Base-by-base conservation (phyloP, 2,113 vertebrate genomes). In the Sciurus niger region DNA sequence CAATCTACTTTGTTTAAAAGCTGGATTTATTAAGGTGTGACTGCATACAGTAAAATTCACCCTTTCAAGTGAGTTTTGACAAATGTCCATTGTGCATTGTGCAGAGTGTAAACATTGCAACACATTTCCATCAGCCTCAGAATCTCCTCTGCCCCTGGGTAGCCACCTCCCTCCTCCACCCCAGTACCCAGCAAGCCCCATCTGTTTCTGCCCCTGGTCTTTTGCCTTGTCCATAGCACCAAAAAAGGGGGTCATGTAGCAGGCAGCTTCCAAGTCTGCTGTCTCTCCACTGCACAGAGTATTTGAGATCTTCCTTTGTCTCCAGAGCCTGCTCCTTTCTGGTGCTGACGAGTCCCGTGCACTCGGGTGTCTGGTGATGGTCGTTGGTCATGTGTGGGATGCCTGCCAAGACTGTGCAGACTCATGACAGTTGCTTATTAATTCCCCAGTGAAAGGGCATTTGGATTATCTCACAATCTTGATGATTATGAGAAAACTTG, bases 181-280 rank as follows among this genome's bases (percentile, higher is more conserved):
- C 4, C 0, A 12, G 2, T 12, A 60, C 17, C 55, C 24, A 37
- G n/a, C 70, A 46, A 8, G 20, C 55, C 55, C 20, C 20, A 58
- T 22, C 55, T 58, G 55, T 1, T 24, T 53, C 8, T 58, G 55
- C 55, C 55, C 55, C 55, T 24, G 55, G 20, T 68, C 13, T 73
- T 63, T 4, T 30, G 65, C 65, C 11, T 28, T 65, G 30, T 30
- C 4, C 28, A 2, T 65, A 7, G 4, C 4, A 28, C 63, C 63
- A 3, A 16, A 13, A 17, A 18, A n/a, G 20, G 77, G 37, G 4
- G 3, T 20, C 5, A 0, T 10, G 34, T 0, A 0, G 53, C 1
- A 0, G 2, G 20, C 63, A 24, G 24, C 40, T 86, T 92, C 34
- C 1, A 6, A 11, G 34, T 9, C 40, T 60, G 34, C 48, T 6